Base-by-base conservation (phyloP, 1,140 invertebrate genomes). In the Rhopalosiphum padi region DNA sequence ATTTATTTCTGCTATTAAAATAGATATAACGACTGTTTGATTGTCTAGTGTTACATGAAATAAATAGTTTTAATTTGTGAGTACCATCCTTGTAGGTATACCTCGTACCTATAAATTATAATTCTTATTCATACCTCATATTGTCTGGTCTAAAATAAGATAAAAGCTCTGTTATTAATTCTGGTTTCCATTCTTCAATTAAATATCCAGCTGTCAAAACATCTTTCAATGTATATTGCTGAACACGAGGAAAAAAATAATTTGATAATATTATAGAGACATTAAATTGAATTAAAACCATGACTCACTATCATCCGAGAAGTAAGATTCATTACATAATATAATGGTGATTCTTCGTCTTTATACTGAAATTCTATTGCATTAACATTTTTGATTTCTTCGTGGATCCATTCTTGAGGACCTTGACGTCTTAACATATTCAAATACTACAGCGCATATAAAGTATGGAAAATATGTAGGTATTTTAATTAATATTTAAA, bases 361-460 rank as follows among this genome's bases (percentile, higher is more conserved):
- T 98, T 98, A 95, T 99, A 99, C n/a, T 97, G 96, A 95, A 99
- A 99, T 94, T 97, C 96, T 96, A 98, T 98, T 41, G 96, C 96
- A 93, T 97, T 96, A 6, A 99, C 96, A 94, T 97, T 96, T 93
- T 96, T 96, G 94, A 97, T 97, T 96, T 99, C 99, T 94, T 99
- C 97, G 95, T 98, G 98, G 94, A 99, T 97, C 98, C 98, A 98
- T 94, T 97, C 96, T 94, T 98, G 96, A 0, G 98, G 97, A 11
- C 97, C 97, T 93, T 97, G 96, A 68, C 96, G 95, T 86, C 97
- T 97, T 93, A 99, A 94, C 97, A 99, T 96, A 94, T 97, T 96
- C 82, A 99, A 96, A 95, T 99, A 99, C 96, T 99, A 96, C 90
- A 96, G 95, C 91, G 94, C 6, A 37, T 25, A 55, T 25, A 55